Evolutionary conservation across 2,888 invertebrate genomes (phyloP).

Genomic region (Coleophora flavipennella): DNA sequence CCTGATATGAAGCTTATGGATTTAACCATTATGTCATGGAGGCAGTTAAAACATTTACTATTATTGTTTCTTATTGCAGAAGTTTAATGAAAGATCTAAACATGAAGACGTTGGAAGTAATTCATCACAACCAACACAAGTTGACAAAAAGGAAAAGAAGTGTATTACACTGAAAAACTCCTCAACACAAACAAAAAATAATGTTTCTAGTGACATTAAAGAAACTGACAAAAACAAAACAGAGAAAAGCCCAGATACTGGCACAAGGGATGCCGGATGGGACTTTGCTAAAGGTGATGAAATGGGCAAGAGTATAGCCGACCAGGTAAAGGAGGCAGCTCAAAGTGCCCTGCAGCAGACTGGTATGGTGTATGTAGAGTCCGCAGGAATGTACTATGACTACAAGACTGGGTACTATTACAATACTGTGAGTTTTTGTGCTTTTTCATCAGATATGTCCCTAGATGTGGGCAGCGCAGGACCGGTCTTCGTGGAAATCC

Average conservation of each 20-base stretch:
- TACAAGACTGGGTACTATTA: slow-evolving; percentile 92
- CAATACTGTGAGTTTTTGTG: slow-evolving; percentile 81
- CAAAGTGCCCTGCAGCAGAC: slow-evolving; percentile 80
- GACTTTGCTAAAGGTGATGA: slow-evolving; percentile 26
- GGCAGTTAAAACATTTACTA: no score
- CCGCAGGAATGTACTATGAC: slow-evolving; percentile 91
- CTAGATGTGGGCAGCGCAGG: no score
- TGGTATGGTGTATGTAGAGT: slow-evolving; percentile 89
- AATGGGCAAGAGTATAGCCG: slow-evolving; percentile 72
- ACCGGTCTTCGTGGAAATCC: no score
- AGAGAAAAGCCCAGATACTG: slow-evolving; percentile 3
- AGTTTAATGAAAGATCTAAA: no score
- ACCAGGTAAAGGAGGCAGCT: slow-evolving; percentile 84
- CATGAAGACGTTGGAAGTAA: no score
- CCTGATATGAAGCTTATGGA: no score
- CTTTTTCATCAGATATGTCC: no score
- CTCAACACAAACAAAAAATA: slow-evolving; percentile 28
- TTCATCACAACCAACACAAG: no score
- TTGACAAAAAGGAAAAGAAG: no score
- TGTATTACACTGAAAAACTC: slow-evolving; percentile 13
- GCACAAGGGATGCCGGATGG: slow-evolving; percentile 27
- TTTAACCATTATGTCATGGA: no score
- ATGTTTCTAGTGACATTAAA: slow-evolving; percentile 1
- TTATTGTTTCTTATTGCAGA: no score
- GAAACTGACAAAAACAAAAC: slow-evolving; percentile 8